Conservation (phyloP, 2,888 invertebrate species). For the Rhagonycha lutea region DNA sequence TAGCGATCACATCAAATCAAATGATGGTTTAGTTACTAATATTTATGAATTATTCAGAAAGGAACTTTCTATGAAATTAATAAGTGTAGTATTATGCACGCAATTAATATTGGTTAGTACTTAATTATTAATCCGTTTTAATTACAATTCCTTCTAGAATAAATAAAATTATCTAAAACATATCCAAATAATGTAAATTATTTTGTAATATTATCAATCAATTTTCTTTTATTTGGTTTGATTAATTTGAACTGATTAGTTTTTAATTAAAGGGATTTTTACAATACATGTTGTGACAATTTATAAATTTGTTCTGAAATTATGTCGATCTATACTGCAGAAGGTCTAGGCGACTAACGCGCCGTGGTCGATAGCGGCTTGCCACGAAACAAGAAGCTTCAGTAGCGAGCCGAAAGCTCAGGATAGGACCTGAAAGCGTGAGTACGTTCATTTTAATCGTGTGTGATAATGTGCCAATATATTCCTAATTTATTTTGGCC, state of each 20-base stretch:
- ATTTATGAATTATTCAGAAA: not conserved
- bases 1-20: not conserved
- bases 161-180: too few relatives aligned
- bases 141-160: too few relatives aligned
- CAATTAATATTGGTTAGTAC: not conserved
- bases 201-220: not conserved
- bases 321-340: slow-evolving; percentile 43
- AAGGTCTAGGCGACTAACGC: slow-evolving; percentile 41
- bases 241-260: not conserved
- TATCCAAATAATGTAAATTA: not conserved
- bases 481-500: slow-evolving; percentile 23
- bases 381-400: slow-evolving; percentile 40
- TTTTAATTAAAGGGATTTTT: not conserved
- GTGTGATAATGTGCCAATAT: slow-evolving; percentile 43
- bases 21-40: not conserved
- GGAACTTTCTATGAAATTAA: too few relatives aligned
- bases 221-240: not conserved
- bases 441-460: slow-evolving; percentile 35
- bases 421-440: slow-evolving; percentile 37
- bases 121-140: not conserved
- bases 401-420: slow-evolving; percentile 45
- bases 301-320: slow-evolving; percentile 28
- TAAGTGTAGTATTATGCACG: too few relatives aligned
- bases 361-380: slow-evolving; percentile 46
- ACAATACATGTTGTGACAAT: slow-evolving; percentile 12